Conservation (phyloP, 1,140 invertebrate species). For the Hermetia illucens region DNA sequence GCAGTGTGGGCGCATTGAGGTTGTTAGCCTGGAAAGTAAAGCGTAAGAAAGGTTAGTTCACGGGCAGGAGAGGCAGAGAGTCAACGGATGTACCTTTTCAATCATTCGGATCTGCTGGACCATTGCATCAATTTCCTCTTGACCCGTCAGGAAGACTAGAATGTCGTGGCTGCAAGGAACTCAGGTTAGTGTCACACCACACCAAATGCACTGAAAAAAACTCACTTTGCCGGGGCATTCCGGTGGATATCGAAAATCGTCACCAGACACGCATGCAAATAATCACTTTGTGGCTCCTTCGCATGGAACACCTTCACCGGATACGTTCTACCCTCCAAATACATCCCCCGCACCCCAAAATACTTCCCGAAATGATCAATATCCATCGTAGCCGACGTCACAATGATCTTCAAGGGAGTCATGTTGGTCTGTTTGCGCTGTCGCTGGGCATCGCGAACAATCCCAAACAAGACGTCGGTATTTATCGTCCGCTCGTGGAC, state of each 20-base stretch:
- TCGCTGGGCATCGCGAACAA: conserved; percentile 66
- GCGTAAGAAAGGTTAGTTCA: neutral
- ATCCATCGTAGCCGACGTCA: conserved; percentile 95
- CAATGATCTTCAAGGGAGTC: conserved; percentile 53
- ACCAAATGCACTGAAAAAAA: conserved; percentile 9
- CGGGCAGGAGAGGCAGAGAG: neutral
- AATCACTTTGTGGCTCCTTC: conserved; percentile 66
- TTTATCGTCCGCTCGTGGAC: conserved; percentile 94
- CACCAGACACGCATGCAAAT: conserved; percentile 62
- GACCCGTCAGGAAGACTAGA: conserved; percentile 94
- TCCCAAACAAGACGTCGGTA: conserved; percentile 82
- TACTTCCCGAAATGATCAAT: conserved; percentile 85
- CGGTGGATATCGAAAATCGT: conserved; percentile 88
- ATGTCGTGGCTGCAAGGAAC: conserved; percentile 62
- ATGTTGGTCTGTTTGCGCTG: conserved; percentile 44
- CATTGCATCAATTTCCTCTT: conserved; percentile 94
- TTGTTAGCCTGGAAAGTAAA: neutral
- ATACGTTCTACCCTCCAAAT: conserved; percentile 78
- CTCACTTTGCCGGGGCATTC: conserved; percentile 64
- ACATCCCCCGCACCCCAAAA: conserved; percentile 76
- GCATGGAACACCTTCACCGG: conserved; percentile 71
- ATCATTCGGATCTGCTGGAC: conserved; percentile 60
- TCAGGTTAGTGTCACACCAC: conserved; percentile 1
- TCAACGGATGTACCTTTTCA: conserved; percentile 38
- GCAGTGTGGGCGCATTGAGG: conserved; percentile 33